These are phyloP conservation scores for Macrosteles quadrilineatus DNA, from an alignment of 1,140 invertebrate species.

Conservation along the genomic window DNA sequence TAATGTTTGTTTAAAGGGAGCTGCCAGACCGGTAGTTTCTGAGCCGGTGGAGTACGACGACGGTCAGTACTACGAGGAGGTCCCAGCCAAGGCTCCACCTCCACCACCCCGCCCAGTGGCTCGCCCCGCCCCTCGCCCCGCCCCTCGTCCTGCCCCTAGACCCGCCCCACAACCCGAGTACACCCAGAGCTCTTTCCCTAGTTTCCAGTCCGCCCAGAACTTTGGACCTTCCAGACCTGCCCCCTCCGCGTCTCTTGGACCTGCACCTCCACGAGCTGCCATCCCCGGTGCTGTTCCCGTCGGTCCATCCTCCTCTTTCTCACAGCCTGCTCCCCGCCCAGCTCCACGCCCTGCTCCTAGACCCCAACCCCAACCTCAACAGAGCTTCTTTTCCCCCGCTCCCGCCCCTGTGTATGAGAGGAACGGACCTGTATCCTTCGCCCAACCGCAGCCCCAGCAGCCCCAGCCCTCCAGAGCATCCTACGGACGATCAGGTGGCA, in stretches of 20 bases:
- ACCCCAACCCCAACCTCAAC: slow-evolving; percentile 17
- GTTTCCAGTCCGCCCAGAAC: slow-evolving; percentile 27
- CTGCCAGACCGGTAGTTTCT: neutral
- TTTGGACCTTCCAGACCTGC: slow-evolving; percentile 31
- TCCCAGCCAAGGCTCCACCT: slow-evolving; percentile 40
- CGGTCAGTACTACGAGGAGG: slow-evolving; percentile 48
- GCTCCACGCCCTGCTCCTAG: slow-evolving; percentile 26
- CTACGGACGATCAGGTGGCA: slow-evolving; percentile 60
- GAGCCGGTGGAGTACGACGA: slow-evolving; percentile 33
- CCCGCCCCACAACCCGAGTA: slow-evolving; percentile 39
- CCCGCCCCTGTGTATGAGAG: slow-evolving; percentile 32
- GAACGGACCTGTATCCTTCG: neutral
- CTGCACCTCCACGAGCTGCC: slow-evolving; percentile 33
- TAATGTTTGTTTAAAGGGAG: no score
- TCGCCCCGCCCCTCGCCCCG: slow-evolving; percentile 46
- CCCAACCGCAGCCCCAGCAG: slow-evolving; percentile 19
- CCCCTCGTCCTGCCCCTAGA: slow-evolving; percentile 41
- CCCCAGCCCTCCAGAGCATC: slow-evolving; percentile 17
- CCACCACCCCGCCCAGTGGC: slow-evolving; percentile 47
- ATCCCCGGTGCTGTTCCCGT: slow-evolving; percentile 32
- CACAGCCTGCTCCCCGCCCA: slow-evolving; percentile 24
- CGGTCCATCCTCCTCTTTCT: slow-evolving; percentile 35
- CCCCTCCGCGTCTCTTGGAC: slow-evolving; percentile 23
- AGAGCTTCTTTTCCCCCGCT: slow-evolving; percentile 26
- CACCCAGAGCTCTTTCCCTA: slow-evolving; percentile 11